Evolutionary conservation across 1,140 invertebrate genomes (phyloP).

Genomic region (Drosophila obscura): DNA sequence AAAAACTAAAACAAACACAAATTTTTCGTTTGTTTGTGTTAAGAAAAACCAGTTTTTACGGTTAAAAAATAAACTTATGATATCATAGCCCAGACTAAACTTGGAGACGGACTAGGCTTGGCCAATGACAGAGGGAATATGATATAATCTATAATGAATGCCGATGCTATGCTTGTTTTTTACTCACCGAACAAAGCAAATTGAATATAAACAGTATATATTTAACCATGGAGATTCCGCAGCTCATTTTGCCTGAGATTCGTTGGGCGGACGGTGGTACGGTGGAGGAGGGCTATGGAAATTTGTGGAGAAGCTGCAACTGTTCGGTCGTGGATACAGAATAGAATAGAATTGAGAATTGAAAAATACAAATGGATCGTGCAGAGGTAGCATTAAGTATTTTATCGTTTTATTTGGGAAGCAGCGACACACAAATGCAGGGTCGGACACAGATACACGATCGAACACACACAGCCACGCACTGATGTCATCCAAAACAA

Average conservation of each 20-base stretch:
- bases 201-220: conserved; percentile 93
- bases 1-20: conserved; percentile 7
- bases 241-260: conserved; percentile 85
- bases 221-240: conserved; percentile 91
- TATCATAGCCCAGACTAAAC: conserved; percentile 48
- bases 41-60: conserved; percentile 46
- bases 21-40: background rate
- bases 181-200: conserved; percentile 92
- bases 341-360: conserved; percentile 34
- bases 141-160: conserved; percentile 23
- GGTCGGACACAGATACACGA: conserved; percentile 22
- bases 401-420: conserved; percentile 57
- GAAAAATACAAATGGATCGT: conserved; percentile 38
- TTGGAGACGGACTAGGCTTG: conserved; percentile 17
- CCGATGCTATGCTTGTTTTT: background rate
- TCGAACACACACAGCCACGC: conserved; percentile 33
- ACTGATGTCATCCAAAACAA: conserved; percentile 45
- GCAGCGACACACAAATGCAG: conserved; percentile 7
- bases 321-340: conserved; percentile 25
- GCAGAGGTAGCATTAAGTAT: conserved; percentile 35
- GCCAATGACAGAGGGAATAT: conserved; percentile 6
- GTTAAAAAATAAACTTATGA: conserved; percentile 42
- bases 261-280: conserved; percentile 11
- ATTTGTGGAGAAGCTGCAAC: conserved; percentile 50
- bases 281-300: conserved; percentile 11